Evolutionary conservation across 2,113 vertebrate species (phyloP).

Genomic region (Ornithorhynchus anatinus): DNA sequence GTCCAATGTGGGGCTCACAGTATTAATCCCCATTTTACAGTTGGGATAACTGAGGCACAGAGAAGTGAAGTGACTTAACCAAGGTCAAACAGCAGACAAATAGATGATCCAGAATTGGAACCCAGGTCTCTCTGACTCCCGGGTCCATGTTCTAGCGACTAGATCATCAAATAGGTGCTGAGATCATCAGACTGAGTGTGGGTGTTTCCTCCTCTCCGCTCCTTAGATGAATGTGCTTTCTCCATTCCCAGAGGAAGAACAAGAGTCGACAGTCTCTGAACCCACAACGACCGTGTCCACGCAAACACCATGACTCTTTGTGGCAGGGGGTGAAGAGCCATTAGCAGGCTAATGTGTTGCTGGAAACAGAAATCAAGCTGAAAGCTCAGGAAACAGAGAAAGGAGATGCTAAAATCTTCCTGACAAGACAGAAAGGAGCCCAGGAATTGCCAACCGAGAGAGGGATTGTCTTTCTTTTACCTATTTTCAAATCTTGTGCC

Average conservation of each 20-base stretch:
- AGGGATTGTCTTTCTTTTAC: not conserved
- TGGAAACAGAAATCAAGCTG: conserved; percentile 11
- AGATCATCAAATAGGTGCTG: no score
- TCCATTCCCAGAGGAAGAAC: conserved; percentile 10
- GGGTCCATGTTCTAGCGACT: not conserved
- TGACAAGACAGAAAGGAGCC: not conserved
- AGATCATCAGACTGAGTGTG: no score
- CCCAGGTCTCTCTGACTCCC: not conserved
- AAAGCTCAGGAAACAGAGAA: conserved; percentile 21
- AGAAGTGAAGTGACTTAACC: not conserved
- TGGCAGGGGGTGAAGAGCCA: not conserved
- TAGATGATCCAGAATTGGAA: not conserved
- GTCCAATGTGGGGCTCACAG: no score
- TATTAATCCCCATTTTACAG: not conserved
- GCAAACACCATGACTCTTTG: not conserved
- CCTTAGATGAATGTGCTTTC: not conserved
- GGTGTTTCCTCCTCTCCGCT: not conserved
- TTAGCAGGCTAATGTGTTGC: not conserved
- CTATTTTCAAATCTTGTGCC: conserved; percentile 6
- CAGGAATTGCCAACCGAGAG: not conserved
- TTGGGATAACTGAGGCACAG: not conserved
- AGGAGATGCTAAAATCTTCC: not conserved
- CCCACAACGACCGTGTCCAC: not conserved
- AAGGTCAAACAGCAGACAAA: not conserved
- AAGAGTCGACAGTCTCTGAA: conserved; percentile 1